Percentiles rank a stretch among this genome's conserved stretches.
Conservation (phyloP, 2,113 vertebrate genomes). For the Acrocephalus kingi region DNA sequence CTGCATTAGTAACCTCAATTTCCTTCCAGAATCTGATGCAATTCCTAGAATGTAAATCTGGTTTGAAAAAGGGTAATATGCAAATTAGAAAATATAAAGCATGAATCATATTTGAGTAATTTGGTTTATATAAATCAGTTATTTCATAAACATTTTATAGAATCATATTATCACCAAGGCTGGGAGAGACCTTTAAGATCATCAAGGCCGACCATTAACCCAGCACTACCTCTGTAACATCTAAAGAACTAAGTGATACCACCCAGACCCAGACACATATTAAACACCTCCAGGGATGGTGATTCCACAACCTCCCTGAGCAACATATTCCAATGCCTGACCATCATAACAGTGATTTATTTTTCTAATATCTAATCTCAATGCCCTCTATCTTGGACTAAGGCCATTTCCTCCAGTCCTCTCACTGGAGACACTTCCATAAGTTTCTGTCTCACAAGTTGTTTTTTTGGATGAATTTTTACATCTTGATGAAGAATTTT, state of each 20-base stretch:
- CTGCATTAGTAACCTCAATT: background rate
- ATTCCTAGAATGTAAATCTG: background rate
- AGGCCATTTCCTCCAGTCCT: background rate
- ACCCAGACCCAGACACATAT: background rate
- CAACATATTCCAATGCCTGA: background rate
- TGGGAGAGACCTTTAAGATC: background rate
- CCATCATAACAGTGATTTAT: fast-evolving
- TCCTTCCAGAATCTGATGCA: background rate
- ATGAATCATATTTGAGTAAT: background rate
- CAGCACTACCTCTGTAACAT: background rate
- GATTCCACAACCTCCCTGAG: background rate
- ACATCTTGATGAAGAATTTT: fast-evolving
- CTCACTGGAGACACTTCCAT: background rate
- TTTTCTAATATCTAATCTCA: background rate
- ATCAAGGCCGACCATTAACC: background rate
- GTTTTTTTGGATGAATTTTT: background rate
- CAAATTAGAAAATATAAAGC: background rate
- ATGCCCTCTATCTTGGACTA: background rate
- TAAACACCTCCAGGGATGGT: background rate
- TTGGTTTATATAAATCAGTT: background rate
- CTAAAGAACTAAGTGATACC: background rate
- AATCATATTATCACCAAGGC: background rate
- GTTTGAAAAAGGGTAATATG: background rate
- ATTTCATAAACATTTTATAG: background rate
- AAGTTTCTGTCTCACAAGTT: background rate